Evolutionary conservation across 1,140 invertebrate genomes (phyloP), one percentile per base, ranked within the genome.

Genomic region (Probaryconus sp.): DNA sequence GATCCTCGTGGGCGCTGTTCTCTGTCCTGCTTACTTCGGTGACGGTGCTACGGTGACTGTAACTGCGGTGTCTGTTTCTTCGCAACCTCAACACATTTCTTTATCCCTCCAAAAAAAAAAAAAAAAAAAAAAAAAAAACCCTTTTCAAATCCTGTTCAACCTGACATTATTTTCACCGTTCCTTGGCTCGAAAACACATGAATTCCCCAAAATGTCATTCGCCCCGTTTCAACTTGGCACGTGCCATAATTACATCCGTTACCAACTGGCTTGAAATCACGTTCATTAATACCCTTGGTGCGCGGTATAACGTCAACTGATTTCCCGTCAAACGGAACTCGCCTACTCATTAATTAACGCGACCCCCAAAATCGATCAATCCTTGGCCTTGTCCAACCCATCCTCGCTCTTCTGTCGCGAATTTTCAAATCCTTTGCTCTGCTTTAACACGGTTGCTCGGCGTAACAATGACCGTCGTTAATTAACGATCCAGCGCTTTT

Each of bases 401-500:
- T 28, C 30, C 13, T 45, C 5, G 14, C 4, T 10, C 13, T 7
- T 7, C 10, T 6, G 18, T 13, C 5, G 10, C 90, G 89, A 45
- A 90, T 79, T 37, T 30, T 47, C 42, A n/a, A n/a, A n/a, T n/a
- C 21, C 7, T n/a, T 11, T 56, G n/a, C 24, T 50, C 6, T 53
- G 16, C 10, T 28, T 0, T 17, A 20, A 30, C 11, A 16, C 28
- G 47, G 11, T 53, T 26, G 76, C 91, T 91, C 42, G 14, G 14
- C 28, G 3, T 13, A 58, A 60, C 47, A 20, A 33, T 35, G 6
- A 51, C 7, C 33, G 91, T 78, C 90, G 61, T 64, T 71, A 60
- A 79, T 82, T 83, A 81, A 81, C 61, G 60, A 79, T 81, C 10
- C 90, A 97, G 96, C 94, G 79, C 89, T 96, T 50, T 91, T 97